Evolutionary conservation across 2,888 invertebrate genomes (phyloP).

Genomic region (Ophion costatus): DNA sequence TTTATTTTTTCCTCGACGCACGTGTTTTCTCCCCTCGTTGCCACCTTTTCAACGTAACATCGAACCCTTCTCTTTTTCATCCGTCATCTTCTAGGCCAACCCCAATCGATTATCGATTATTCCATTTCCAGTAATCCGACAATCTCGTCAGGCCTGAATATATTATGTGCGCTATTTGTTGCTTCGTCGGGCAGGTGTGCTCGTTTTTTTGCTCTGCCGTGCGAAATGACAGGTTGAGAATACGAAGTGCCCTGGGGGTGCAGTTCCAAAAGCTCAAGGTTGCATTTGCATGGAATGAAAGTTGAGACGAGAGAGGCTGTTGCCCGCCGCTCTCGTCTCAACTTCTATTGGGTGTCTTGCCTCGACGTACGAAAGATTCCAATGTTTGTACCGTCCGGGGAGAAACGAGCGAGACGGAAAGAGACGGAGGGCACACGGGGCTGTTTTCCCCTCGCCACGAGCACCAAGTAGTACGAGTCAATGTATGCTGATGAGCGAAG

Average conservation of each 20-base stretch:
- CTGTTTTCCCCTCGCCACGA: constrained; percentile 9
- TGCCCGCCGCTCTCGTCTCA: no score
- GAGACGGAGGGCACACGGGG: background rate
- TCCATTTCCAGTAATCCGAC: constrained; percentile 32
- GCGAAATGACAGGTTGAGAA: constrained; percentile 2
- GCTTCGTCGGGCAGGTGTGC: background rate
- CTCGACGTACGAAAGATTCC: constrained; percentile 37
- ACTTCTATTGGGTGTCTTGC: constrained; percentile 5
- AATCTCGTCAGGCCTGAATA: constrained; percentile 32
- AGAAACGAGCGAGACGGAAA: background rate
- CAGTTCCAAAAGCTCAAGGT: background rate
- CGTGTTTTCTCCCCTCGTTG: background rate
- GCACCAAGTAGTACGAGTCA: constrained; percentile 42
- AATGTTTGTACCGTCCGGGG: background rate
- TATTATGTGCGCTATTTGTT: constrained; percentile 26
- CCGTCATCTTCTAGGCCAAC: background rate
- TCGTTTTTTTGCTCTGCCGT: background rate
- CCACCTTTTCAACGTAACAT: background rate
- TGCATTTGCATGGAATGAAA: constrained; percentile 10
- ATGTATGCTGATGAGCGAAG: constrained; percentile 25
- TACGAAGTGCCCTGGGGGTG: background rate
- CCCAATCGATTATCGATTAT: constrained; percentile 58
- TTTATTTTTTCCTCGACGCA: constrained; percentile 29
- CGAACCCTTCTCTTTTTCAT: background rate
- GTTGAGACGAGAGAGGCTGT: background rate